These are phyloP conservation scores for Campodea augens DNA, from an alignment of 1,140 invertebrate species.

Conservation along the genomic window DNA sequence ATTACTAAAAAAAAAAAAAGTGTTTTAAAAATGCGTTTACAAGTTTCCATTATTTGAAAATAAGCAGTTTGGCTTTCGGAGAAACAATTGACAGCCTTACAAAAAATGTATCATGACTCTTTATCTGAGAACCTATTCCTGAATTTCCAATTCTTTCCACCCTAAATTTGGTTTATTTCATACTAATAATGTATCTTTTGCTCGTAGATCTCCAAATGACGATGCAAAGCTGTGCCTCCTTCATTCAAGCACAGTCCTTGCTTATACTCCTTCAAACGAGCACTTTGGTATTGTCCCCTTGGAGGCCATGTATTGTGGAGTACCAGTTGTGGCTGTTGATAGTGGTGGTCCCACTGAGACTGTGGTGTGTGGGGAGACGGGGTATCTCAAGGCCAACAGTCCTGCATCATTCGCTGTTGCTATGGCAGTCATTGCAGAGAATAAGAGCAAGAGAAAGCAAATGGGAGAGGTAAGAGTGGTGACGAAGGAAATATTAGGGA, in stretches of 20 bases:
- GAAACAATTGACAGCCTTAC: too few relatives aligned
- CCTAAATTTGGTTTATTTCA: too few relatives aligned
- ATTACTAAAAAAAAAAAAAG: too few relatives aligned
- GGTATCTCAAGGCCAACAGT: conserved; percentile 57
- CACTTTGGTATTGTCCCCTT: conserved; percentile 99
- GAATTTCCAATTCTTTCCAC: too few relatives aligned
- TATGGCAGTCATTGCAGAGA: conserved; percentile 43
- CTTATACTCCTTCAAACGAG: conserved; percentile 93
- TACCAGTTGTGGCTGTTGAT: conserved; percentile 87
- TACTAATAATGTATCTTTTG: too few relatives aligned
- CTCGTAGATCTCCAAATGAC: conserved; percentile 79
- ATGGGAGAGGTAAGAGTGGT: conserved; percentile 53
- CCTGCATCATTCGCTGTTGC: conserved; percentile 52
- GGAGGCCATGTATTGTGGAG: conserved; percentile 88
- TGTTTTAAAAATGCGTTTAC: too few relatives aligned
- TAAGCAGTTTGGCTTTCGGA: too few relatives aligned
- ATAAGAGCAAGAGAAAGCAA: conserved; percentile 30
- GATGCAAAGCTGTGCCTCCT: conserved; percentile 63
- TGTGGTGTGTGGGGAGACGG: conserved; percentile 66
- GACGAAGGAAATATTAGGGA: too few relatives aligned
- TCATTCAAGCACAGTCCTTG: conserved; percentile 45
- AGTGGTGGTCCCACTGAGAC: conserved; percentile 93
- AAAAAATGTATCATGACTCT: too few relatives aligned
- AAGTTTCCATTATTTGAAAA: too few relatives aligned
- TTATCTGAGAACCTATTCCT: too few relatives aligned